These are phyloP conservation scores for Aphelinus atriplicis DNA, from an alignment of 1,140 invertebrate species.

Conservation along the genomic window DNA sequence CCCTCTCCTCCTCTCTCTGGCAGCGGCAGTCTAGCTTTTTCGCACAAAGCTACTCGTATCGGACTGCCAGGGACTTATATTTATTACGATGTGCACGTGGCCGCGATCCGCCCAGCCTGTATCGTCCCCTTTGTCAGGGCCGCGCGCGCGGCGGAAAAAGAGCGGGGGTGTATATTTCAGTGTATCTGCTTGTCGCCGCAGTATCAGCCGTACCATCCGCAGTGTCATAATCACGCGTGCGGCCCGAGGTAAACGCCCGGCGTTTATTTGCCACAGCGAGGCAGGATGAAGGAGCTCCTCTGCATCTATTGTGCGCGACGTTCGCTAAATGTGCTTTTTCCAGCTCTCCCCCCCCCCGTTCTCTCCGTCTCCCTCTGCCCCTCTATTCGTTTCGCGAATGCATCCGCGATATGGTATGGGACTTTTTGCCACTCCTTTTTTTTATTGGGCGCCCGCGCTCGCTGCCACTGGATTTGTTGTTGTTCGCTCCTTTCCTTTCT, in stretches of 20 bases:
- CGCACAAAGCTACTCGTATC: conserved; percentile 28
- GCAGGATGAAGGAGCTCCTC: conserved; percentile 44
- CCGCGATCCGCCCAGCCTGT: conserved; percentile 4
- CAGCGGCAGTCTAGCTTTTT: conserved; percentile 9
- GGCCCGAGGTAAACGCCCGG: conserved; percentile 16
- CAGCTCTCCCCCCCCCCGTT: neutral
- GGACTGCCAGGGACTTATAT: conserved; percentile 36
- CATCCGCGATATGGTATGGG: conserved; percentile 11
- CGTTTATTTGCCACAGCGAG: conserved; percentile 29
- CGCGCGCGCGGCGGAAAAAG: neutral
- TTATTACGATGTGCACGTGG: conserved; percentile 26
- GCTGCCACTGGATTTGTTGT: neutral
- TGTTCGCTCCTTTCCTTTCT: neutral
- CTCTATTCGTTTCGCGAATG: conserved; percentile 11
- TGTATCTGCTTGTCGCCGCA: conserved; percentile 25
- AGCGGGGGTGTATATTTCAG: conserved; percentile 18
- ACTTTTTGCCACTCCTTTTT: conserved; percentile 2
- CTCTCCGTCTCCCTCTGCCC: too few relatives aligned
- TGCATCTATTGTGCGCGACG: conserved; percentile 14
- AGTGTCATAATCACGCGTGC: conserved; percentile 32
- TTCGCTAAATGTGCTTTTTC: neutral
- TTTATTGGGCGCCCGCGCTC: neutral
- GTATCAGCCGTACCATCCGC: conserved; percentile 7
- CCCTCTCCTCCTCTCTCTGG: neutral
- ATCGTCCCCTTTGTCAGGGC: conserved; percentile 7